phyloP scores from a whole-genome alignment of 2,797 vertebrate species.

The Netta rufina region DNA sequence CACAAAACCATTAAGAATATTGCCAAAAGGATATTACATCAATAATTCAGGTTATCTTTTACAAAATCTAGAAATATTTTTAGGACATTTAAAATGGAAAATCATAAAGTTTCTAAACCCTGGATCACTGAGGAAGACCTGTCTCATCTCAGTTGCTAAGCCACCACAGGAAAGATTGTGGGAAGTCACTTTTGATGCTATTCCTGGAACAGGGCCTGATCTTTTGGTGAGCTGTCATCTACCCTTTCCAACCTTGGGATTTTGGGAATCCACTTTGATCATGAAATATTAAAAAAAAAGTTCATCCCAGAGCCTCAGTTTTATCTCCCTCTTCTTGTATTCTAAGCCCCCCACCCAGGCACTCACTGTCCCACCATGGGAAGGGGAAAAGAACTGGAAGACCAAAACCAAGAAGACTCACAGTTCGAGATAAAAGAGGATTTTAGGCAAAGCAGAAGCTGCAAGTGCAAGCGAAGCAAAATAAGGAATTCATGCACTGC shows the following conservation, averaged over 20 bases:
- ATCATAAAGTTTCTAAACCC: neutral
- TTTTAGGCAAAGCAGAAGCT: neutral
- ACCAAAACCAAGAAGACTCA: neutral
- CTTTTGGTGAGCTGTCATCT: neutral
- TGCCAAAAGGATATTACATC: slow-evolving; percentile 29
- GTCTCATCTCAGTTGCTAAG: neutral
- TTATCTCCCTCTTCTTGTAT: neutral
- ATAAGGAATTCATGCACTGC: neutral
- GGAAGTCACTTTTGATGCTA: neutral
- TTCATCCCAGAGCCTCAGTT: neutral
- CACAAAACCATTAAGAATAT: neutral
- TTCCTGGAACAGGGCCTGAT: neutral
- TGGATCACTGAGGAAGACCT: neutral
- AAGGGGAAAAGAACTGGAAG: neutral
- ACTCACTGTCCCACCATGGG: fast-evolving
- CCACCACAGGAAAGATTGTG: neutral
- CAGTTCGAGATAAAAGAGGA: neutral
- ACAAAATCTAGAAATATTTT: neutral
- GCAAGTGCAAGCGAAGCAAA: neutral
- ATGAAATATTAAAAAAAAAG: neutral
- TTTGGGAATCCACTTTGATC: neutral
- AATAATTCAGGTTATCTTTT: slow-evolving; percentile 50
- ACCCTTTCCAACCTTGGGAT: neutral
- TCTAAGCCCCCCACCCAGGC: fast-evolving
- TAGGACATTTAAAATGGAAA: neutral